Evolutionary conservation across 2,797 vertebrate species (phyloP), one percentile per base, ranked within the genome.

Genomic region (Helicolenus hilgendorfi): DNA sequence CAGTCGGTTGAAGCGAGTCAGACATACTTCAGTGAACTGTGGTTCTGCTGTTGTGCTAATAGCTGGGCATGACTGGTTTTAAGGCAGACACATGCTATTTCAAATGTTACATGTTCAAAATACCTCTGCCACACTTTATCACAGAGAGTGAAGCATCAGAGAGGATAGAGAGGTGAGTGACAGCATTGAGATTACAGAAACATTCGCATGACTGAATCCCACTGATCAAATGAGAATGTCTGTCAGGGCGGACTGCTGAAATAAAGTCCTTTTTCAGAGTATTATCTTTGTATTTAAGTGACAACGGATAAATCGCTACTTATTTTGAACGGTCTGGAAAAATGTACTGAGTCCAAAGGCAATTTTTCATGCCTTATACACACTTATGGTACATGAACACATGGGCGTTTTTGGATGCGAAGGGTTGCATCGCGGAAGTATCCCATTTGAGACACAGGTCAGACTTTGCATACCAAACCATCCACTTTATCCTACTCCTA

Each of bases 1-100:
- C 62, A 7, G 45, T 14, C 85, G 74, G 81, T 79, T 79, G 36
- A 86, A 88, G 77, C 3, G 24, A 38, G 29, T 41, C 73, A n/a
- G 81, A 85, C 62, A 58, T 18, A 60, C 53, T 79, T 81, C 75
- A 69, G 22, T 53, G 53, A 69, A 65, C 1, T 1, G 8, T 78
- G 29, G 26, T 33, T 77, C 67, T 49, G 38, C 63, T 68, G 26
- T 72, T 53, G 18, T 26, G 26, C 71, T 90, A 68, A 84, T 71
- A 74, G n/a, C 55, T 5, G 45, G 31, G 33, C 79, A 59, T 15
- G 69, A 27, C 45, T 7, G 31, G 22, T 60, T 84, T 86, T 35
- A 74, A 29, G 26, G 9, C 11, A 70, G 71, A 65, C 5, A 5
- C 11, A 13, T 36, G 2, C 10, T 80, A 9, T 31, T 80, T 55